phyloP scores from a whole-genome alignment of 1,140 invertebrate genomes.

The Zaprionus inermis region DNA sequence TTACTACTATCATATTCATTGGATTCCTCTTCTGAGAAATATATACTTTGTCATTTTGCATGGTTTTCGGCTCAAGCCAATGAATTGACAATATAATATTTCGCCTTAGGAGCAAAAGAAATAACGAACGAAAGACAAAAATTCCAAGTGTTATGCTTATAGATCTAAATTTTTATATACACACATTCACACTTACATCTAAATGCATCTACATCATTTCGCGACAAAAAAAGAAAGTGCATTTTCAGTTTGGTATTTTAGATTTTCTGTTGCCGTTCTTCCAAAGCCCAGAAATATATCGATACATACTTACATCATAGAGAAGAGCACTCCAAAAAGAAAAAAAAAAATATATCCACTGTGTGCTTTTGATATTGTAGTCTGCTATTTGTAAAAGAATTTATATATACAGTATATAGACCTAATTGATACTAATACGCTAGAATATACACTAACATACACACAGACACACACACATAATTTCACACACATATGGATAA shows the following conservation, averaged over 20 bases:
- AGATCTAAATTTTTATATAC: conserved; percentile 82
- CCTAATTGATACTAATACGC: conserved; percentile 40
- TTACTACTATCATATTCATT: conserved; percentile 4
- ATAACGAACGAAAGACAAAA: conserved; percentile 74
- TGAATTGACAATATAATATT: conserved; percentile 84
- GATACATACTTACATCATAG: conserved; percentile 41
- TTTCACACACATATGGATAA: conserved; percentile 55
- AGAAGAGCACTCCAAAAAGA: conserved; percentile 35
- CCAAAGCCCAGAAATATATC: conserved; percentile 39
- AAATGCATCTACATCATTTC: conserved; percentile 12
- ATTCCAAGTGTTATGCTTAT: conserved; percentile 83
- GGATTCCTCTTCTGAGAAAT: conserved; percentile 66
- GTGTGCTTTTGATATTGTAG: conserved; percentile 81
- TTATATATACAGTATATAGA: conserved; percentile 65
- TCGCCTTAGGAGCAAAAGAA: conserved; percentile 81
- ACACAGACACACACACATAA: conserved; percentile 56
- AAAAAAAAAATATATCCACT: conserved; percentile 51
- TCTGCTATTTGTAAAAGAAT: conserved; percentile 81
- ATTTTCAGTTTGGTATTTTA: conserved; percentile 51
- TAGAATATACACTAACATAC: conserved; percentile 35
- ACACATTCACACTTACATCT: conserved; percentile 39
- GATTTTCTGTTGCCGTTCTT: conserved; percentile 72
- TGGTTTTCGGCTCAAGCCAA: conserved; percentile 84
- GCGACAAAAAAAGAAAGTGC: conserved; percentile 2
- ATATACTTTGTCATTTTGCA: conserved; percentile 83